phyloP scores from a whole-genome alignment of 2,888 invertebrate species.

The Hipparchia semele region DNA sequence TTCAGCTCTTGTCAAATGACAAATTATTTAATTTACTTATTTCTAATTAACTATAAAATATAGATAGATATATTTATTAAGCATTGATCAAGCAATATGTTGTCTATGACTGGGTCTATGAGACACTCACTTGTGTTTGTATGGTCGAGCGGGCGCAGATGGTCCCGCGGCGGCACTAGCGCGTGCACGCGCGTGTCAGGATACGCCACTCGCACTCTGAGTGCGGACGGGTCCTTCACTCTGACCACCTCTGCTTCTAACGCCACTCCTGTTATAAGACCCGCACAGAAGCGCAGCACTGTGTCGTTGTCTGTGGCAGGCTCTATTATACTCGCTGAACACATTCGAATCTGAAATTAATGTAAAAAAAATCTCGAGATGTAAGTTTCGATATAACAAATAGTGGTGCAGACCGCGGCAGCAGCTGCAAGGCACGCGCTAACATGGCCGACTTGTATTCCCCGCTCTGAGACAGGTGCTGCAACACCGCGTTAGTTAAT shows the following conservation, averaged over 20 bases:
- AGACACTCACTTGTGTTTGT: constrained; percentile 65
- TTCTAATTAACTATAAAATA: too few species aligned
- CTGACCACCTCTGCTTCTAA: constrained; percentile 90
- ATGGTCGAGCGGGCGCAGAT: constrained; percentile 88
- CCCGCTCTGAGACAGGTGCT: too few species aligned
- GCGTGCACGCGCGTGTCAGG: constrained; percentile 96
- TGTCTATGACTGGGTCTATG: too few species aligned
- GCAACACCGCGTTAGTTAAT: constrained; percentile 54
- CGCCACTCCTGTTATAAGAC: constrained; percentile 93
- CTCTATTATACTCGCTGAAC: constrained; percentile 91
- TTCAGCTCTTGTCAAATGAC: too few species aligned
- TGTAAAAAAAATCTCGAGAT: not conserved
- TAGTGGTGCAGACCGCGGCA: not conserved
- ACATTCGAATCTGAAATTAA: constrained; percentile 86
- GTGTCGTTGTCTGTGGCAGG: constrained; percentile 90
- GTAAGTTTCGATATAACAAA: too few species aligned
- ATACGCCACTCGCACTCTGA: constrained; percentile 94
- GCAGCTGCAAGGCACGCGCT: not conserved
- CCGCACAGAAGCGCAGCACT: constrained; percentile 95
- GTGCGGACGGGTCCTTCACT: constrained; percentile 37
- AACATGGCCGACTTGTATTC: not conserved
- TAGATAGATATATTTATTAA: too few species aligned
- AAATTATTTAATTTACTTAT: too few species aligned
- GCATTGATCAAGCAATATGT: too few species aligned
- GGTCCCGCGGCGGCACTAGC: constrained; percentile 89